A percentile compares a stretch with the other conserved stretches of the same genome.
These are phyloP conservation scores for Tipula lateralis DNA, from an alignment of 2,888 invertebrate species.

Conservation along the genomic window DNA sequence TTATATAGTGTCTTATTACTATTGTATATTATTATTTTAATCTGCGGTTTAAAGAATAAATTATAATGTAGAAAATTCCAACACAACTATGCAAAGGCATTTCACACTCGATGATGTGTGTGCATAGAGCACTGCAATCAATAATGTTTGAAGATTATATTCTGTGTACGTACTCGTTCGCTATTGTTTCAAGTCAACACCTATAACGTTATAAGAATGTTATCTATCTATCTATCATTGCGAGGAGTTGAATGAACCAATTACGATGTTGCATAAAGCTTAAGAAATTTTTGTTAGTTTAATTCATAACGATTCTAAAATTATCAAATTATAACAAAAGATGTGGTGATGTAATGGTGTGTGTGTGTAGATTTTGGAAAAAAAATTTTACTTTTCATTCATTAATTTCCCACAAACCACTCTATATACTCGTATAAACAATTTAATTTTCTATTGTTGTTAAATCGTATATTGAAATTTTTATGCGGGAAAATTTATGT, in stretches of 20 bases:
- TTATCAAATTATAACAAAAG: not conserved
- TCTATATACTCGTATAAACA: no score
- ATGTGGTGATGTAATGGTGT: not conserved
- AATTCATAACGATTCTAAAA: not conserved
- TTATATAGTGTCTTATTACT: not conserved
- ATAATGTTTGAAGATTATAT: not conserved
- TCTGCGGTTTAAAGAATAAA: not conserved
- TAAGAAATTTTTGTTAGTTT: not conserved
- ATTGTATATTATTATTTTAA: not conserved
- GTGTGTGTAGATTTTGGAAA: not conserved
- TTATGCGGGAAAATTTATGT: not conserved
- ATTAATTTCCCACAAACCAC: not conserved
- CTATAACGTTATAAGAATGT: constrained; percentile 1
- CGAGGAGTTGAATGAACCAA: not conserved
- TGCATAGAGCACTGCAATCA: not conserved
- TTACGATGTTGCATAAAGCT: not conserved
- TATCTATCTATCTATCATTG: not conserved
- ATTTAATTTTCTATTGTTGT: constrained; percentile 11
- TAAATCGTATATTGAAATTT: not conserved
- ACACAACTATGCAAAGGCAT: not conserved
- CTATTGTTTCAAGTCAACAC: not conserved
- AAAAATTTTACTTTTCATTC: not conserved
- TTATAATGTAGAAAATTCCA: not conserved
- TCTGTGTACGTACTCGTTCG: not conserved
- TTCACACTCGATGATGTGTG: not conserved